Base-by-base conservation (phyloP, 2,888 invertebrate genomes). In the Parasteatoda lunata region DNA sequence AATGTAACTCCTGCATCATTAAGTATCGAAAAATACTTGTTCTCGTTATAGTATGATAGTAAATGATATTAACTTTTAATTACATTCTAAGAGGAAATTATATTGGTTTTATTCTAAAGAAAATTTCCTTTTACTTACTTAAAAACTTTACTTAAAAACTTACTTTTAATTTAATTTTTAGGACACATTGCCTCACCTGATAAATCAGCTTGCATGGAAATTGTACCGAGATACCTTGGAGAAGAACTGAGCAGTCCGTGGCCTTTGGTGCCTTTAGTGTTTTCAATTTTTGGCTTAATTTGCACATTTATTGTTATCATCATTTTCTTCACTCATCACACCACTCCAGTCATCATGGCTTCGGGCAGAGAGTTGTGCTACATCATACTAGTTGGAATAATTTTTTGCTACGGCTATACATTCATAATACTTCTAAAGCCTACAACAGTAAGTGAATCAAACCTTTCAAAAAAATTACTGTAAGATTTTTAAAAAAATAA, bases 281-380 rank as follows among this genome's bases (percentile, higher is more conserved):
- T 95, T 90, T 93, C 94, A 13, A 92, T 93, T 0, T 91, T 94
- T 70, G 95, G 95, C 6, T 94, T 95, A 77, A 91, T 94, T 68
- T 92, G 93, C 89, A 94, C 95, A 3, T 91, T 94, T 66, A 94
- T 94, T 91, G 94, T 94, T 4, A 92, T 94, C n/a, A 92, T 93
- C 70, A 94, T 95, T 6, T 95, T 95, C 91, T 92, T 95, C 70
- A 93, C 93, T 90, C 94, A 91, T 91, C 93, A 93, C 89, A 92
- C 92, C 73, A 95, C 95, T 0, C 95, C 95, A 0, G 93, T 96
- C 59, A 95, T 96, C 88, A 95, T 95, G 94, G 96, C 96, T 3
- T 95, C 95, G 0, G 96, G 96, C 0, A 93, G 96, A 11, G 96
- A 96, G 91, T 92, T 96, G 8, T 96, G 96, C 91, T 96, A 95